Conservation (phyloP, 2,888 invertebrate species). For the Spicauda simplicius region DNA sequence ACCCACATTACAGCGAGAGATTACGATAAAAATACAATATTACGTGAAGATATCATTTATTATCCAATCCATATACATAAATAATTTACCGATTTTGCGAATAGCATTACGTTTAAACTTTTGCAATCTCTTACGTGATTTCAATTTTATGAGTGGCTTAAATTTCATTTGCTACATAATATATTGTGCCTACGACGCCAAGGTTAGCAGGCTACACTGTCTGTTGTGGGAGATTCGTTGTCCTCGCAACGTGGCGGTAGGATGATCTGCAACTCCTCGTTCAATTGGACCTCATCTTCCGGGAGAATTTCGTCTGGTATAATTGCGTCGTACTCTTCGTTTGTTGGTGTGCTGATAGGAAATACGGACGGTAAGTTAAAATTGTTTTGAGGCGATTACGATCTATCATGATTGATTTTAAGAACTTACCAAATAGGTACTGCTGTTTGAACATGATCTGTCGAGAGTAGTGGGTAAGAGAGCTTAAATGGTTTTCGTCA, state of each 20-base stretch:
- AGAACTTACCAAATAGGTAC: too few species aligned
- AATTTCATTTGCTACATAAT: constrained; percentile 23
- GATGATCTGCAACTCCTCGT: constrained; percentile 75
- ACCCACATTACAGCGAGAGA: too few species aligned
- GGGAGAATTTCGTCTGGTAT: constrained; percentile 61
- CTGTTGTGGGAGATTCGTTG: constrained; percentile 59
- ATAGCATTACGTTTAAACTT: constrained; percentile 6
- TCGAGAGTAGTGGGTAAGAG: too few species aligned
- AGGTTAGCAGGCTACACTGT: constrained; percentile 12
- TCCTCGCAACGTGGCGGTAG: constrained; percentile 75
- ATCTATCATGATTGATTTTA: too few species aligned
- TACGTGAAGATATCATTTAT: constrained; percentile 51
- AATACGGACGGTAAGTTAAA: too few species aligned
- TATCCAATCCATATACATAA: constrained; percentile 53
- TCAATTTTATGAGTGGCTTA: constrained; percentile 11
- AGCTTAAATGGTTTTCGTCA: too few species aligned
- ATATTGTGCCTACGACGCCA: not conserved
- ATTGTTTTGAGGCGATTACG: too few species aligned
- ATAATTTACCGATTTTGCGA: constrained; percentile 18
- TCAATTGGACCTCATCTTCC: constrained; percentile 70
- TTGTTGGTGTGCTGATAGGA: constrained; percentile 54
- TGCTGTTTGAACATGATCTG: too few species aligned
- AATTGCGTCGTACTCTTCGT: constrained; percentile 61
- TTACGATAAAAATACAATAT: constrained; percentile 7
- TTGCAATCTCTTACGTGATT: constrained; percentile 6